Evolutionary conservation across 1,140 invertebrate species (phyloP).

Genomic region (Eufriesea mexicana): DNA sequence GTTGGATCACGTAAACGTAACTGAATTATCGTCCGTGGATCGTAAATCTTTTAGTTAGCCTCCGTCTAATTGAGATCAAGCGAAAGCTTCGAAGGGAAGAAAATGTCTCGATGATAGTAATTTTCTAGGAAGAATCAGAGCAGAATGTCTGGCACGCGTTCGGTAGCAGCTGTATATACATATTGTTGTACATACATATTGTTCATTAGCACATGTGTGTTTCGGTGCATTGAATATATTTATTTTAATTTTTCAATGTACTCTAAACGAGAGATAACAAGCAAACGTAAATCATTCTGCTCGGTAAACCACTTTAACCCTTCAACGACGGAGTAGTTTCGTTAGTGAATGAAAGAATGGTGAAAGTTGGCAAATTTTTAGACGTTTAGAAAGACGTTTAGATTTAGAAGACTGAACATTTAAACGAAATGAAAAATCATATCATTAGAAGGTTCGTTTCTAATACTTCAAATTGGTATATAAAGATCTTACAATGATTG

Average conservation of each 20-base stretch:
- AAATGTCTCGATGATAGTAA: constrained; percentile 39
- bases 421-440: not conserved
- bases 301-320: constrained; percentile 7
- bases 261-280: constrained; percentile 11
- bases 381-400: not conserved
- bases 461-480: not conserved
- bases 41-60: constrained; percentile 18
- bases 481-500: not conserved
- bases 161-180: constrained; percentile 23
- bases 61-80: not conserved
- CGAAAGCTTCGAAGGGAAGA: not conserved
- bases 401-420: not conserved
- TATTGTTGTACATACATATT: constrained; percentile 51
- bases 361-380: not conserved
- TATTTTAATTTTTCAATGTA: constrained; percentile 49
- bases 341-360: not conserved
- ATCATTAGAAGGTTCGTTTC: not conserved
- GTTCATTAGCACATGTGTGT: constrained; percentile 49
- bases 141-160: not conserved
- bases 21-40: constrained; percentile 1
- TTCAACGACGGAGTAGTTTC: not conserved
- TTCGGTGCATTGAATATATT: constrained; percentile 44
- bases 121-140: constrained; percentile 32
- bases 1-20: constrained; percentile 22
- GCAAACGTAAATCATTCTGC: constrained; percentile 13